These are phyloP conservation scores for Frankliniella intonsa DNA, from an alignment of 2,888 invertebrate genomes.

Conservation along the genomic window DNA sequence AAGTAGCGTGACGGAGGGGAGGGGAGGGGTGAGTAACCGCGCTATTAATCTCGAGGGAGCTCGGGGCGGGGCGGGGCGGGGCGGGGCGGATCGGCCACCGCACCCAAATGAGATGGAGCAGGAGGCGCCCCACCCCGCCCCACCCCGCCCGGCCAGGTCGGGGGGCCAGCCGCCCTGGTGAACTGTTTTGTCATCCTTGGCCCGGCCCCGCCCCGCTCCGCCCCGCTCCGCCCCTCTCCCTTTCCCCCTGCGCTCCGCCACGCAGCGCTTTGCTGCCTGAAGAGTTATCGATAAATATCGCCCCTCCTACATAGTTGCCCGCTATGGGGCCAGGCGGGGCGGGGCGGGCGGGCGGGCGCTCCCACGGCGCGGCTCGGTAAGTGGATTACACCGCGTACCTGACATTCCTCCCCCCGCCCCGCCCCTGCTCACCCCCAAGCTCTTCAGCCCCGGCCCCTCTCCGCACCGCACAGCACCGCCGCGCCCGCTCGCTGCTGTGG, in stretches of 20 bases:
- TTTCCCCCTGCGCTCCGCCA: too few species aligned
- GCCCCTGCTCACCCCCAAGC: too few species aligned
- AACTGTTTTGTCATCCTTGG: too few species aligned
- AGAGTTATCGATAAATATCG: too few species aligned
- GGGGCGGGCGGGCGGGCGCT: neutral
- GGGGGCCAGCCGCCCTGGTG: too few species aligned
- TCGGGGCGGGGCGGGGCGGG: neutral
- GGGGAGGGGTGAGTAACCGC: neutral
- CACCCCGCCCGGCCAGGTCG: neutral
- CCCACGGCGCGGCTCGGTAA: neutral
- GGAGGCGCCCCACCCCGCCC: neutral
- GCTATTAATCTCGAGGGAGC: neutral
- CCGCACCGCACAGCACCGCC: too few species aligned
- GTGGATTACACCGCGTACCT: neutral
- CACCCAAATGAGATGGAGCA: neutral
- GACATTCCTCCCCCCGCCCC: neutral
- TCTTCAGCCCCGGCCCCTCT: too few species aligned
- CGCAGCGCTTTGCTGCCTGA: too few species aligned
- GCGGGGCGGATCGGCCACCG: neutral
- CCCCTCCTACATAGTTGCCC: too few species aligned
- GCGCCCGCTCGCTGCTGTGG: too few species aligned
- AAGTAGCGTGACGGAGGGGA: neutral
- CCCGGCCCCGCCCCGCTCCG: neutral
- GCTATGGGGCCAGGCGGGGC: neutral
- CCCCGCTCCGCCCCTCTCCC: neutral